These are phyloP conservation scores for Saturnia pavonia DNA, from an alignment of 2,888 invertebrate genomes.

Conservation along the genomic window DNA sequence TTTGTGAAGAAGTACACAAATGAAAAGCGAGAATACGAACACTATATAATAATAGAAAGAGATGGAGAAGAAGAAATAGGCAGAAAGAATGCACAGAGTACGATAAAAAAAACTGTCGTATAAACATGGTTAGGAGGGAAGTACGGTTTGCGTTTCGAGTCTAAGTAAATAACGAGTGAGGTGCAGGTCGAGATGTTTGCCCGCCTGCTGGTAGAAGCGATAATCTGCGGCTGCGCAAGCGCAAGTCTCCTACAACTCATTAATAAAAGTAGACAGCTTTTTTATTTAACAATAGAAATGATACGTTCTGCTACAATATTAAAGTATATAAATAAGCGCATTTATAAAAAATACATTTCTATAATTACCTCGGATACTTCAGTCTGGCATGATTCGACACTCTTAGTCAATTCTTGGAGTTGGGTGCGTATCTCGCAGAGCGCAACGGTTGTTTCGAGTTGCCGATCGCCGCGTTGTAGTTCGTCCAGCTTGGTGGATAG, in stretches of 20 bases:
- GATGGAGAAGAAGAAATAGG: background rate
- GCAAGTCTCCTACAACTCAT: too few relatives aligned
- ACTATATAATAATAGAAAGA: background rate
- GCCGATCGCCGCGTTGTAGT: conserved; percentile 94
- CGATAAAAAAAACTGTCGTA: too few relatives aligned
- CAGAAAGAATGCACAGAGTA: background rate
- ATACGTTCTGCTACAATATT: background rate
- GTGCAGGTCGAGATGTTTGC: too few relatives aligned
- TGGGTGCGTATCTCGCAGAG: conserved; percentile 96
- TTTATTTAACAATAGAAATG: too few relatives aligned
- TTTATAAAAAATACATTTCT: background rate
- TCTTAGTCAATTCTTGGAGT: conserved; percentile 95
- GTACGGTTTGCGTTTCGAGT: too few relatives aligned
- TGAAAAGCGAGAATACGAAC: background rate
- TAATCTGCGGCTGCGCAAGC: too few relatives aligned
- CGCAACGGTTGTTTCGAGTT: conserved; percentile 96
- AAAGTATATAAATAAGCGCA: background rate
- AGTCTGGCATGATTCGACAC: conserved; percentile 96
- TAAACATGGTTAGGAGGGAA: too few relatives aligned
- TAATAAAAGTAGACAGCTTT: too few relatives aligned
- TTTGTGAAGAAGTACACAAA: background rate
- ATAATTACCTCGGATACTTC: conserved; percentile 90
- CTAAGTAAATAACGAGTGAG: too few relatives aligned
- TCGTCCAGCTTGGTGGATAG: conserved; percentile 96
- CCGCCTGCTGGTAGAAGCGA: too few relatives aligned